Evolutionary conservation across 2,888 invertebrate genomes (phyloP).

Genomic region (Tenthredo mesomela): DNA sequence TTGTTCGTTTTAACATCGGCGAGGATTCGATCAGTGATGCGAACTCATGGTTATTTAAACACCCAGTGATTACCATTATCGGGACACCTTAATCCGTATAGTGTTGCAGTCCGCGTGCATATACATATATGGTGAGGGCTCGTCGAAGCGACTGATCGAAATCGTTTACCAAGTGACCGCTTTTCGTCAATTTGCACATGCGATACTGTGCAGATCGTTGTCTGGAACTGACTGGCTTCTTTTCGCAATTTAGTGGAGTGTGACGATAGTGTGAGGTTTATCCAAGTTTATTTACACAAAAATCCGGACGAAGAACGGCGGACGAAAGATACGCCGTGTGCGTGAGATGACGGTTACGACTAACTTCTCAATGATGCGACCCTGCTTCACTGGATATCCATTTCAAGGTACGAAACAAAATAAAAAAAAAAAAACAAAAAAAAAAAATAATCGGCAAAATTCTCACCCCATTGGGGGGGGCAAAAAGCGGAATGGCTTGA

Average conservation of each 20-base stretch:
- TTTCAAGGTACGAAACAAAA: slow-evolving; percentile 77
- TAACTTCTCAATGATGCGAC: slow-evolving; percentile 79
- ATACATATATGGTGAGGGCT: background rate
- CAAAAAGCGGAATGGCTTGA: no score
- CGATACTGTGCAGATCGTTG: background rate
- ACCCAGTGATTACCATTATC: no score
- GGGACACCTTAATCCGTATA: background rate
- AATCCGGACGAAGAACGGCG: slow-evolving; percentile 6
- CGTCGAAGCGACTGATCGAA: background rate
- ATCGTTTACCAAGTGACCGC: background rate
- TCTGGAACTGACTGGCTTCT: background rate
- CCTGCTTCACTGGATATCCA: slow-evolving; percentile 79
- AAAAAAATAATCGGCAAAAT: background rate
- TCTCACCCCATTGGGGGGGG: no score
- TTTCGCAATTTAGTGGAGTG: background rate
- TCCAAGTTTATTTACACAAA: background rate
- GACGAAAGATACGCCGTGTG: background rate
- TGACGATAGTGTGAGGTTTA: background rate
- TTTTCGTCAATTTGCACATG: background rate
- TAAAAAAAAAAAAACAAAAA: no score
- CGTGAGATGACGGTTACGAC: slow-evolving; percentile 78
- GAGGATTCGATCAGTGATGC: background rate
- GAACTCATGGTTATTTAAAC: no score
- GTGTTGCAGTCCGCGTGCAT: background rate
- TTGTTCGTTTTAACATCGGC: background rate